Conservation (phyloP, 2,888 invertebrate genomes). For the Eupsilia transversa region DNA sequence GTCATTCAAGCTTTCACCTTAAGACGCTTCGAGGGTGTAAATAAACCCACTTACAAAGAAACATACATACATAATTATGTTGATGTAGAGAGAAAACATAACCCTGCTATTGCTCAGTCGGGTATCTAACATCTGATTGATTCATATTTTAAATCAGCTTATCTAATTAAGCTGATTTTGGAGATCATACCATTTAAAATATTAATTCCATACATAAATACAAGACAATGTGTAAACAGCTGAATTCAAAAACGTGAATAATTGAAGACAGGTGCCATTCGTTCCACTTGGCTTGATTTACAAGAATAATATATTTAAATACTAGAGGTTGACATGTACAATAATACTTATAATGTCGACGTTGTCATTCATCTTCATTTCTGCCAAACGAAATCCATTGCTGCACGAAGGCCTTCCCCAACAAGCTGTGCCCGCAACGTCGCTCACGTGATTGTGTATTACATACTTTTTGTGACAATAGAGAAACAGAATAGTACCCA, state of each 20-base stretch:
- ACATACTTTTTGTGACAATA: neutral
- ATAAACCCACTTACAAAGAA: neutral
- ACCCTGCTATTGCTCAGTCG: neutral
- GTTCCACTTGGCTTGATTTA: constrained; percentile 12
- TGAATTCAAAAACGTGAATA: constrained; percentile 2
- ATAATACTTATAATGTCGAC: neutral
- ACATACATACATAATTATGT: too few relatives aligned
- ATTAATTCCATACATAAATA: constrained; percentile 1
- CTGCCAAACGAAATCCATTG: neutral
- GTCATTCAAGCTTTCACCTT: too few relatives aligned
- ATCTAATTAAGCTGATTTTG: neutral
- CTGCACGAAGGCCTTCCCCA: neutral
- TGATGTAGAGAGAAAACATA: too few relatives aligned
- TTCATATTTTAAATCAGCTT: too few relatives aligned
- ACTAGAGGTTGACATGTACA: neutral
- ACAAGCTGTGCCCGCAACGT: neutral
- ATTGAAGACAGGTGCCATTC: constrained; percentile 9
- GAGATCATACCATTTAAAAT: constrained; percentile 4
- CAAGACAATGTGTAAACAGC: constrained; percentile 20
- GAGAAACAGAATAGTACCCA: neutral
- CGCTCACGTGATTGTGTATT: neutral
- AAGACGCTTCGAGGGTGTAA: neutral
- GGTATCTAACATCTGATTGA: too few relatives aligned
- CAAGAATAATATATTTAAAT: neutral
- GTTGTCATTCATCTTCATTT: neutral